Evolutionary conservation across 2,888 invertebrate species (phyloP).

Genomic region (Vesta saturnalis): DNA sequence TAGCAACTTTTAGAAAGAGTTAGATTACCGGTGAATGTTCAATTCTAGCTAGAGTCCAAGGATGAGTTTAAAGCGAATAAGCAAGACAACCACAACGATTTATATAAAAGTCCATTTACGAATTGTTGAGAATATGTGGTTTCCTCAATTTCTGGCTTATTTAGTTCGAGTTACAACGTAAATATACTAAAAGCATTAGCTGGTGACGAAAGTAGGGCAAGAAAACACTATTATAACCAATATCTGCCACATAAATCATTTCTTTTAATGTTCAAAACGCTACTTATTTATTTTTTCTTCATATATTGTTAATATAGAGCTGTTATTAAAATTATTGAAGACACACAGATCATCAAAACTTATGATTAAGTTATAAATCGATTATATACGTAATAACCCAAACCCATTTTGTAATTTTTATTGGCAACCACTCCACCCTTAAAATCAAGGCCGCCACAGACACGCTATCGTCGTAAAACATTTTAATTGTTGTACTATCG

Average conservation of each 20-base stretch:
- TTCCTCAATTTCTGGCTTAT: neutral
- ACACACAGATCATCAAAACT: no score
- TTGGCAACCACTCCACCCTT: slow-evolving; percentile 30
- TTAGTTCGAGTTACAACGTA: neutral
- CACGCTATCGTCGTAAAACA: slow-evolving; percentile 56
- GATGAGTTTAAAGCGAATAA: neutral
- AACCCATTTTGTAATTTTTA: slow-evolving; percentile 8
- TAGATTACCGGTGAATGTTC: neutral
- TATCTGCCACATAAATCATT: slow-evolving; percentile 14
- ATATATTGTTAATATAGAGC: neutral
- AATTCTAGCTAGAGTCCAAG: neutral
- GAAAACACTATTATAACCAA: slow-evolving; percentile 9
- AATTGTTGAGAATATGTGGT: neutral
- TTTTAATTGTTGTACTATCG: slow-evolving; percentile 55
- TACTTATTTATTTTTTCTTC: neutral
- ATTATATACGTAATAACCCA: neutral
- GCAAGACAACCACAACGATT: neutral
- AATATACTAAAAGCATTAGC: slow-evolving; percentile 3
- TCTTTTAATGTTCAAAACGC: slow-evolving; percentile 4
- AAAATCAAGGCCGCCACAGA: slow-evolving; percentile 42
- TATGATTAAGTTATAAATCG: neutral
- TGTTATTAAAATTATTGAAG: neutral
- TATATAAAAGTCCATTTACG: neutral
- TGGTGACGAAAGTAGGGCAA: slow-evolving; percentile 9
- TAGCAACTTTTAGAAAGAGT: slow-evolving; percentile 1